A percentile compares a stretch with the other conserved stretches of the same genome.
Evolutionary conservation across 2,113 vertebrate species (phyloP).

Genomic region (Coptodon rendalli): DNA sequence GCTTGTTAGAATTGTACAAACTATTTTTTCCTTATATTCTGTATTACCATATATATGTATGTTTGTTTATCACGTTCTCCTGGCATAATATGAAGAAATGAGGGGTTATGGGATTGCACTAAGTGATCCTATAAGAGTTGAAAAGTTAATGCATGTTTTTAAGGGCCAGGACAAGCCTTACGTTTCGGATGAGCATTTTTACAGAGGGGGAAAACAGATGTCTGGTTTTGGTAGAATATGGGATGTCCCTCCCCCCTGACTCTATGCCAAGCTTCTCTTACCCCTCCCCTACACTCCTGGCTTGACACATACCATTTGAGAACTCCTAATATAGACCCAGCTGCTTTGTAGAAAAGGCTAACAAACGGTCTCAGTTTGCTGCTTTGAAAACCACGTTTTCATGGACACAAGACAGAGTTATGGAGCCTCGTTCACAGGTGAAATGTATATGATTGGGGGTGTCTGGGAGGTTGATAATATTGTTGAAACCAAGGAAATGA

Average conservation of each 20-base stretch:
- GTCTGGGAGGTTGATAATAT: not conserved
- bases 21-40: not conserved
- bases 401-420: slow-evolving; percentile 19
- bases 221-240: not conserved
- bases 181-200: not conserved
- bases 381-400: not conserved
- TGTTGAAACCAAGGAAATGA: not conserved
- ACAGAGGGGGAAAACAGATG: not conserved
- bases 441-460: not conserved
- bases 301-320: slow-evolving; percentile 25
- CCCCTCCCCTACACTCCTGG: not conserved
- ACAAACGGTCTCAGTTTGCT: not conserved
- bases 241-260: not conserved
- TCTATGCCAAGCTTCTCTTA: not conserved
- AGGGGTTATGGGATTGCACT: not conserved
- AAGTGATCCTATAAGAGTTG: not conserved
- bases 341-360: slow-evolving; percentile 19
- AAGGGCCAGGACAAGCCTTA: not conserved
- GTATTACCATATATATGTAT: fast-evolving
- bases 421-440: slow-evolving; percentile 56
- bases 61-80: not conserved
- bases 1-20: not conserved
- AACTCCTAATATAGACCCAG: slow-evolving; percentile 65
- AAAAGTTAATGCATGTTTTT: not conserved
- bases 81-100: not conserved